phyloP scores from a whole-genome alignment of 1,140 invertebrate genomes.

The Kradibia gibbosae region DNA sequence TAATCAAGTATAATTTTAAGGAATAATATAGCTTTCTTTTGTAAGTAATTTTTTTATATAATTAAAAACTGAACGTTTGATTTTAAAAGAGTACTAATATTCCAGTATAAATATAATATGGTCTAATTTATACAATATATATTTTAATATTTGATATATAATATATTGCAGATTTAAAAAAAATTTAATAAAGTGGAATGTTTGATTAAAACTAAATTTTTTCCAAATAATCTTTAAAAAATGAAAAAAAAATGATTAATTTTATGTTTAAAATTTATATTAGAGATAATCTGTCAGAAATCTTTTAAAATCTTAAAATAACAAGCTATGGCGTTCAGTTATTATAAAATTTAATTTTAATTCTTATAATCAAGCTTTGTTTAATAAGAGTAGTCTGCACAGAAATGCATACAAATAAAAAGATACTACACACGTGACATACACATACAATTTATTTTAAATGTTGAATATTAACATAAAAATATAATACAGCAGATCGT shows the following conservation, averaged over 20 bases:
- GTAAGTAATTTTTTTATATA: neutral
- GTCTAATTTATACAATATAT: neutral
- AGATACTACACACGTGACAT: too few relatives aligned
- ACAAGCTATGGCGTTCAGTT: neutral
- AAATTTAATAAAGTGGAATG: too few relatives aligned
- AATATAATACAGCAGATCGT: too few relatives aligned
- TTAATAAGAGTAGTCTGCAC: neutral
- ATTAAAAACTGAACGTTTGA: neutral
- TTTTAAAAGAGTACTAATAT: neutral
- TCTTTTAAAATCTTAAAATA: neutral
- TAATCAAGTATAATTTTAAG: constrained; percentile 2
- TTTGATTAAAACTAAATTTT: neutral
- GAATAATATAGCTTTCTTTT: constrained; percentile 8
- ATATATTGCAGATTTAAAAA: too few relatives aligned
- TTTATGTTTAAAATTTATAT: too few relatives aligned
- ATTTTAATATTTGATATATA: too few relatives aligned
- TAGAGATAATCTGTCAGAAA: neutral
- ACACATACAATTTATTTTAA: too few relatives aligned
- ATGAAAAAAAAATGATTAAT: too few relatives aligned
- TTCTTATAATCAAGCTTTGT: neutral
- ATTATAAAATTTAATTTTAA: neutral
- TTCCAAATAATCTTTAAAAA: neutral
- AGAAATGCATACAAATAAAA: too few relatives aligned
- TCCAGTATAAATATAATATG: neutral
- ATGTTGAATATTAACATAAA: too few relatives aligned